Conservation (phyloP, 2,888 invertebrate species). For the Dinocampus coccinellae region DNA sequence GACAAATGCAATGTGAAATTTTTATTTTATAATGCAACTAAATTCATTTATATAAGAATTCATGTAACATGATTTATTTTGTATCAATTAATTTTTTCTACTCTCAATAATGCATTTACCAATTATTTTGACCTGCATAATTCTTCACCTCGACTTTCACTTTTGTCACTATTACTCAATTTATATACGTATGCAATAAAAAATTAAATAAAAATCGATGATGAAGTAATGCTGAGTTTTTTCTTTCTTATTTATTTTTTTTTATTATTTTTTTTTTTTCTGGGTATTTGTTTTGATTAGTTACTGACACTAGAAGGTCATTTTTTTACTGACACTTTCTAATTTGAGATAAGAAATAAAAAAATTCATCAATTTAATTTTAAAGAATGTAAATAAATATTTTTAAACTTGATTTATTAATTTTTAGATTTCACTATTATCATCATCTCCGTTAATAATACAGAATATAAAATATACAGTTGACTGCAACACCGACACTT, state of each 20-base stretch:
- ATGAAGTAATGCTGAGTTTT: background rate
- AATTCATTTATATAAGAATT: background rate
- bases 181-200: background rate
- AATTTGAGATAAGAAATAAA: too few species aligned
- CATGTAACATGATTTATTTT: background rate
- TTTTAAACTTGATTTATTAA: too few species aligned
- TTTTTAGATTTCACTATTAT: too few species aligned
- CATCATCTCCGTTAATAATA: too few species aligned
- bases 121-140: background rate
- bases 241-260: background rate
- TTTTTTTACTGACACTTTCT: too few species aligned
- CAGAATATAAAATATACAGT: background rate
- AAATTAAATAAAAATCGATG: background rate
- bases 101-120: background rate
- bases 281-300: background rate
- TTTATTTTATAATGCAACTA: background rate
- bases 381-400: too few species aligned
- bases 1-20: too few species aligned
- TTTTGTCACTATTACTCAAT: background rate
- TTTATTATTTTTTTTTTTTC: background rate
- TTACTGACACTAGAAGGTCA: background rate
- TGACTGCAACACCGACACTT: background rate
- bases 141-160: background rate
- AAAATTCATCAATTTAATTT: too few species aligned
- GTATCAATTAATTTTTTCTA: background rate